Evolutionary conservation across 2,888 invertebrate genomes (phyloP).

Genomic region (Archips crataeganus): DNA sequence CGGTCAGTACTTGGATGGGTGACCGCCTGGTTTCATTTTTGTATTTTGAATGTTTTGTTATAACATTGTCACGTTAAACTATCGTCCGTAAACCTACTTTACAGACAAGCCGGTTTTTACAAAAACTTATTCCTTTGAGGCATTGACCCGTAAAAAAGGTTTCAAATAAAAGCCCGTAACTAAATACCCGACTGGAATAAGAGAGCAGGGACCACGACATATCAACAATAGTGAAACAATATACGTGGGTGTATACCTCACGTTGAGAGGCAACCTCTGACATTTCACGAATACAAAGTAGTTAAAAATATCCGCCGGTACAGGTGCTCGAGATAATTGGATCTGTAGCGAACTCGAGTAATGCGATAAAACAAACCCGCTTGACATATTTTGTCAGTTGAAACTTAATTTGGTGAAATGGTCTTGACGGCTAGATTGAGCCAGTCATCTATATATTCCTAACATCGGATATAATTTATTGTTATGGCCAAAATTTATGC

Average conservation of each 20-base stretch:
- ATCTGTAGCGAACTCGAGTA: conserved; percentile 15
- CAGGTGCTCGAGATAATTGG: conserved; percentile 29
- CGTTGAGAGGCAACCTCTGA: conserved; percentile 23
- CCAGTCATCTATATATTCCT: neutral
- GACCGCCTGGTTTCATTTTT: no score
- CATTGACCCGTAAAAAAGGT: neutral
- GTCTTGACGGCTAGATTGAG: neutral
- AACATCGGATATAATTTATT: no score
- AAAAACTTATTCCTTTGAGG: no score
- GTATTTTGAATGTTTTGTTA: no score
- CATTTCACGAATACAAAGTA: conserved; percentile 35
- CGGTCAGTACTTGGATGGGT: no score
- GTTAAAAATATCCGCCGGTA: conserved; percentile 33
- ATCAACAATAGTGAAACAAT: neutral
- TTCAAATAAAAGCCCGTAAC: neutral
- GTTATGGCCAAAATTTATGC: no score
- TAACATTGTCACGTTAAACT: no score
- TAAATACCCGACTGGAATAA: conserved; percentile 5
- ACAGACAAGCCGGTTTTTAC: no score
- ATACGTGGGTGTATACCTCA: conserved; percentile 3
- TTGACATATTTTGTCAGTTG: neutral
- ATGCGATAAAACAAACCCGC: conserved; percentile 12
- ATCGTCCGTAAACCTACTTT: no score
- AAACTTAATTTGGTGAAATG: conserved; percentile 3
- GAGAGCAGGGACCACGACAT: neutral